Evolutionary conservation across 2,797 vertebrate genomes (phyloP).

Genomic region (Hypotaenidia philippensis): DNA sequence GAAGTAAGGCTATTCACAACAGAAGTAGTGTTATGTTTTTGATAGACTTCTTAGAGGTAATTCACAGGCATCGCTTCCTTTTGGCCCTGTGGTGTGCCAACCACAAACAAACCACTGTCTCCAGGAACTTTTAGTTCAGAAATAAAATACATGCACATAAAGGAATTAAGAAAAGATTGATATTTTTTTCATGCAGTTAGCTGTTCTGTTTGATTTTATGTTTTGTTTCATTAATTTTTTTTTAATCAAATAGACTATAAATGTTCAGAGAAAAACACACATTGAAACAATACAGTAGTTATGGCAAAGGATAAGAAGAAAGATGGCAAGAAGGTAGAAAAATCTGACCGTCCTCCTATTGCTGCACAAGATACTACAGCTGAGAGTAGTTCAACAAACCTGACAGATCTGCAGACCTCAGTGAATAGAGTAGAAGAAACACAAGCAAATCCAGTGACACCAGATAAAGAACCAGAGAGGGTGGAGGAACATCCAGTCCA

Average conservation of each 20-base stretch:
- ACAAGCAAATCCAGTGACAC: background rate
- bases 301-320: constrained; percentile 82
- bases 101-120: background rate
- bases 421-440: background rate
- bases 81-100: rapidly evolving
- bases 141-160: background rate
- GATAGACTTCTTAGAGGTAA: background rate
- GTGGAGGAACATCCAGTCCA: background rate
- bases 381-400: background rate
- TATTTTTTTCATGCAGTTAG: background rate
- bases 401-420: background rate
- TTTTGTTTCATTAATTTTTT: background rate
- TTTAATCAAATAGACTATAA: background rate
- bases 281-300: background rate
- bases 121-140: background rate
- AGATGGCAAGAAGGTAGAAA: constrained; percentile 72
- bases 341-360: background rate
- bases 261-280: background rate
- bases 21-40: rapidly evolving
- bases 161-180: background rate
- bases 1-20: rapidly evolving
- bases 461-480: background rate
- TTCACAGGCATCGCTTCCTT: background rate
- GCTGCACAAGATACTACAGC: background rate
- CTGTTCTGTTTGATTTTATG: background rate